Conservation (phyloP, 92 coral and sea anemone species). For the Actinostola sp. region DNA sequence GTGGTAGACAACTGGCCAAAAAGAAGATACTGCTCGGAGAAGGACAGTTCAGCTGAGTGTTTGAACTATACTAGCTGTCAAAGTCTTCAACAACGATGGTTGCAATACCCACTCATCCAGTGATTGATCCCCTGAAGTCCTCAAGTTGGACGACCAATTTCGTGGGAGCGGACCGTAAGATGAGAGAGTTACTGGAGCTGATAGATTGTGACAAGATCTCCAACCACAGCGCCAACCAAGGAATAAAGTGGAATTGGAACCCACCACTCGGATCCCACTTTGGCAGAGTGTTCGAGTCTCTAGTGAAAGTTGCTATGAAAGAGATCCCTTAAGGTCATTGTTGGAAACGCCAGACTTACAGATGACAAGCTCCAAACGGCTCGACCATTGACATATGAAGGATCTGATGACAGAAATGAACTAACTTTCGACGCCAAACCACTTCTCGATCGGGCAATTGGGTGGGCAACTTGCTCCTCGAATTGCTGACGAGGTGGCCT, state of each 20-base stretch:
- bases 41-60: too few species aligned
- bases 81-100: too few species aligned
- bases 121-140: conserved; percentile 13
- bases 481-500: conserved; percentile 33
- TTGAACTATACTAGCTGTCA: too few species aligned
- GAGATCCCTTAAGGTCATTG: conserved; percentile 1
- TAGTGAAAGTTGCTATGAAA: conserved; percentile 16
- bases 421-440: conserved; percentile 12
- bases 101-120: too few species aligned
- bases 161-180: conserved; percentile 21
- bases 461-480: conserved; percentile 30
- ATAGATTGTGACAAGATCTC: conserved; percentile 14
- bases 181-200: conserved; percentile 15
- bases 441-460: conserved; percentile 15
- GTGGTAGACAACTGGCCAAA: too few species aligned
- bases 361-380: conserved; percentile 22
- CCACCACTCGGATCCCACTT: conserved; percentile 34
- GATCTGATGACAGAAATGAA: conserved; percentile 11
- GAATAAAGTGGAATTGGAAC: conserved; percentile 20
- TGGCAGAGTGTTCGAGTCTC: conserved; percentile 29
- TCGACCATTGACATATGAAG: conserved; percentile 27
- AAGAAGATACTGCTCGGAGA: too few species aligned
- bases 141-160: conserved; percentile 3
- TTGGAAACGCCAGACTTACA: conserved; percentile 24
- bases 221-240: conserved; percentile 11